These are phyloP conservation scores for Temnothorax unifasciatus DNA, from an alignment of 2,888 invertebrate genomes.

Conservation along the genomic window DNA sequence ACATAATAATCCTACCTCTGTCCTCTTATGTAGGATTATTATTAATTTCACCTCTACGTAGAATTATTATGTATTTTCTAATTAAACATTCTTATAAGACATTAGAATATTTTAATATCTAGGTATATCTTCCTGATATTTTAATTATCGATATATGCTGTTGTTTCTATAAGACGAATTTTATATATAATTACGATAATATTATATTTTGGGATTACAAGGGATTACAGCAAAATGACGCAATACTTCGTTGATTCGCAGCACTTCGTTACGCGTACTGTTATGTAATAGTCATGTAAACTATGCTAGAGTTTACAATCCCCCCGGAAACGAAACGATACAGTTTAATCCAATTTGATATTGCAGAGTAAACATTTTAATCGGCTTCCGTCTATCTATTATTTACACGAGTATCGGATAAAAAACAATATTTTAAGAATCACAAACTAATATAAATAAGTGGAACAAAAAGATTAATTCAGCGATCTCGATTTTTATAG, in stretches of 20 bases:
- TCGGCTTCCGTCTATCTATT: background rate
- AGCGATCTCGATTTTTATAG: too few relatives aligned
- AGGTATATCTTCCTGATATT: background rate
- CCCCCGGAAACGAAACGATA: conserved; percentile 4
- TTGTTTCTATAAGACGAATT: background rate
- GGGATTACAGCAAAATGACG: conserved; percentile 1
- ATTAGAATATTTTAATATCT: background rate
- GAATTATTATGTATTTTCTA: background rate
- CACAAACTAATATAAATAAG: background rate
- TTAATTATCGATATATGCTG: background rate
- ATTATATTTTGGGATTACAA: background rate
- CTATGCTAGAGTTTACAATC: conserved; percentile 19
- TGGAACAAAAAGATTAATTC: too few relatives aligned
- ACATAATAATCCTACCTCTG: too few relatives aligned
- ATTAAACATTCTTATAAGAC: background rate
- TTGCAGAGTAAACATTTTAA: conserved; percentile 12
- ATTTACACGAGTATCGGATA: background rate
- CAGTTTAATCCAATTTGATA: conserved; percentile 32
- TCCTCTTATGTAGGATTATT: too few relatives aligned
- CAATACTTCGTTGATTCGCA: background rate
- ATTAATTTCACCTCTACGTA: background rate
- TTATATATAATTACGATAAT: background rate
- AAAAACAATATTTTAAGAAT: background rate
- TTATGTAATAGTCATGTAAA: conserved; percentile 27
- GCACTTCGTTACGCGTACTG: background rate